These are phyloP conservation scores for Caprella mutica DNA, from an alignment of 2,888 invertebrate species.

Conservation along the genomic window DNA sequence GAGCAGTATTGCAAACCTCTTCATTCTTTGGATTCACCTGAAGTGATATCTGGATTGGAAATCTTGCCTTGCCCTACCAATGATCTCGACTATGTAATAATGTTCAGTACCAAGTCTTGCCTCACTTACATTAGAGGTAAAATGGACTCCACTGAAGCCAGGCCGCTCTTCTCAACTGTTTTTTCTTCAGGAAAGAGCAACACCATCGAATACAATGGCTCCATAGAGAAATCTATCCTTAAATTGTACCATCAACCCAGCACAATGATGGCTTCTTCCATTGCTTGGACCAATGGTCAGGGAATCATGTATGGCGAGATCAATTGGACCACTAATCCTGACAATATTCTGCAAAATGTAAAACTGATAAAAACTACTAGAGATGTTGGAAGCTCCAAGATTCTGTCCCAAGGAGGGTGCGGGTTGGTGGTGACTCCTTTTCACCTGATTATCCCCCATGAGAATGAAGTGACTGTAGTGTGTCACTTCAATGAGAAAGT, in stretches of 20 bases:
- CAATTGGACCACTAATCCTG: conserved; percentile 23
- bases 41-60: conserved; percentile 72
- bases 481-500: conserved; percentile 4
- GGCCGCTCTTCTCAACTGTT: conserved; percentile 64
- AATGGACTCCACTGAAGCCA: conserved; percentile 59
- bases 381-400: conserved; percentile 5
- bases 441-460: not conserved
- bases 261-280: conserved; percentile 54
- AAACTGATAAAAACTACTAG: conserved; percentile 6
- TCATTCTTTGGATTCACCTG: conserved; percentile 72
- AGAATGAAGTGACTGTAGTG: conserved; percentile 5
- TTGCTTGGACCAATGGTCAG: conserved; percentile 77
- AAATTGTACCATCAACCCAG: conserved; percentile 27
- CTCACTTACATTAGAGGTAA: conserved; percentile 76
- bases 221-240: conserved; percentile 21
- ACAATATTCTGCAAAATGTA: not conserved
- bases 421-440: conserved; percentile 7
- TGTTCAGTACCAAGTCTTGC: conserved; percentile 69
- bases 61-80: conserved; percentile 61
- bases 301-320: conserved; percentile 64
- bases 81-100: conserved; percentile 59
- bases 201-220: conserved; percentile 54
- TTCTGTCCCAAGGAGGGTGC: not conserved
- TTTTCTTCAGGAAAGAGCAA: conserved; percentile 45
- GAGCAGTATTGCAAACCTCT: conserved; percentile 48